Evolutionary conservation across 2,113 vertebrate genomes (phyloP), one percentile per base, ranked within the genome.

Genomic region (Psittacus erithacus): DNA sequence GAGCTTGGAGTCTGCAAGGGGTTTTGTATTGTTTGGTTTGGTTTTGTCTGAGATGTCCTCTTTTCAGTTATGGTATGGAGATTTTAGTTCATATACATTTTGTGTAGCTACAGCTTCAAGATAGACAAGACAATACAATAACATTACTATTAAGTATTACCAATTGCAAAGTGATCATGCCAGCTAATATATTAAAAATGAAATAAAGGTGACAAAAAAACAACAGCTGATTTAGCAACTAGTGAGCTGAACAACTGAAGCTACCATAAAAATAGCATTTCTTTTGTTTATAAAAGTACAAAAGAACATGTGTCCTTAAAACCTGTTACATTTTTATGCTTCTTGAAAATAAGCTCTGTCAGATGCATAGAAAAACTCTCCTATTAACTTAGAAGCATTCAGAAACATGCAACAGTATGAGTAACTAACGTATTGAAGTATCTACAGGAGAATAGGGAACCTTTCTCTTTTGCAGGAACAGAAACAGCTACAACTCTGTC

Each of bases 21-120:
- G 1, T 1, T 17, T 44, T 50, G 4, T 8, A 19, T 13, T 49
- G 9, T 6, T 68, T 16, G 8, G 1, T 57, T 63, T 52, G 17
- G 1, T 82, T 67, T 65, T 18, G 2, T 43, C 27, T 44, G 7
- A 74, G 52, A 23, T 31, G 33, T 7, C 12, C 24, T 53, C 35
- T 67, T 82, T 79, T 44, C 35, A 35, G 41, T 62, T 50, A 52
- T 3, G 4, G 35, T 44, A 49, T 31, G 17, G 35, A 82, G 17
- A 82, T 44, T 73, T 60, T n/a, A 62, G 23, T 44, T 82, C 23
- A 38, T 43, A 44, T 13, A 44, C 10, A 29, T 43, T 52, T 78
- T 44, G 16, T 10, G 14, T 20, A 68, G 20, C 11, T 46, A n/a
- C 29, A 46, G 25, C 39, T 65, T 82, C 41, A 38, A 9, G 15